Conservation (phyloP, 2,888 invertebrate genomes). For the Rhopalosiphum nymphaeae region DNA sequence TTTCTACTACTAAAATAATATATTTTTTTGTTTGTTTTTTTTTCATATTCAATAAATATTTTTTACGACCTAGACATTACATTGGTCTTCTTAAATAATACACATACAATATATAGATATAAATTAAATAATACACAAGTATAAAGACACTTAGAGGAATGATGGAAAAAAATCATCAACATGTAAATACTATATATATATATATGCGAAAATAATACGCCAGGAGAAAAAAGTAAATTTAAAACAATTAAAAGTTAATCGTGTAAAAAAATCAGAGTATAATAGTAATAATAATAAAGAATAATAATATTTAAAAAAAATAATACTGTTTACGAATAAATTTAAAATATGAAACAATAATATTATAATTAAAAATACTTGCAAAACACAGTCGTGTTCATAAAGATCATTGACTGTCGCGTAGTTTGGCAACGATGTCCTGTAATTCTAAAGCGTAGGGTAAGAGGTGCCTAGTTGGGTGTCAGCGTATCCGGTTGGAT, state of each 20-base stretch:
- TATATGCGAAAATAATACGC: constrained; percentile 51
- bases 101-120: constrained; percentile 47
- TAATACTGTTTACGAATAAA: constrained; percentile 64
- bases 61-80: constrained; percentile 30
- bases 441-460: constrained; percentile 58
- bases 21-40: constrained; percentile 30
- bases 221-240: constrained; percentile 57
- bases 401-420: constrained; percentile 59
- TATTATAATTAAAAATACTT: constrained; percentile 60
- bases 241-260: constrained; percentile 60
- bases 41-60: constrained; percentile 57
- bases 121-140: constrained; percentile 64
- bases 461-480: constrained; percentile 51
- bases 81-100: constrained; percentile 50
- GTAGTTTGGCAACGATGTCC: constrained; percentile 52
- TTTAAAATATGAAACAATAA: constrained; percentile 65
- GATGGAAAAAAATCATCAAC: constrained; percentile 61
- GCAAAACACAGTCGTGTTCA: constrained; percentile 59
- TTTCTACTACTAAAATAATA: constrained; percentile 63
- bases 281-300: constrained; percentile 46
- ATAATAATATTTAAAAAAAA: constrained; percentile 65
- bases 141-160: constrained; percentile 58
- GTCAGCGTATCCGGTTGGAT: constrained; percentile 75
- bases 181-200: constrained; percentile 54
- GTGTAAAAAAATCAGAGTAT: constrained; percentile 53